phyloP scores from a whole-genome alignment of 1,140 invertebrate genomes.

The Ceratitis capitata region DNA sequence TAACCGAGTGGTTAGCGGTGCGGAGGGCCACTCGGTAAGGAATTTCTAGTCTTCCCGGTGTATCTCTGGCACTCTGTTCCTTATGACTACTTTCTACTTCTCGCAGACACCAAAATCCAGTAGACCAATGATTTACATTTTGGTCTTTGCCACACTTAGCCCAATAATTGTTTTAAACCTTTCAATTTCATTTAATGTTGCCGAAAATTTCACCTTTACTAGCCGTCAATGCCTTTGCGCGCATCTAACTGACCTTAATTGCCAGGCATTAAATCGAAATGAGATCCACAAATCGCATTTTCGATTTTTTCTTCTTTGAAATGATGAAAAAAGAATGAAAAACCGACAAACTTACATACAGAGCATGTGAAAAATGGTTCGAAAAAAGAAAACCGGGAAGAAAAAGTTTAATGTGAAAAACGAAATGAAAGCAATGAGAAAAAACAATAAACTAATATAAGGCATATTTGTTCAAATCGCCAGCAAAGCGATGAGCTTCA shows the following conservation, averaged over 20 bases:
- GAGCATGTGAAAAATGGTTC: background rate
- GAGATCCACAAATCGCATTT: background rate
- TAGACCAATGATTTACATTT: too few species aligned
- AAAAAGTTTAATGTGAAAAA: too few species aligned
- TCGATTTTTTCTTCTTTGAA: background rate
- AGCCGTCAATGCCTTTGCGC: background rate
- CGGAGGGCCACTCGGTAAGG: too few species aligned
- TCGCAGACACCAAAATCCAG: too few species aligned
- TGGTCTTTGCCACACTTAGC: too few species aligned
- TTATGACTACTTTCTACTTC: too few species aligned
- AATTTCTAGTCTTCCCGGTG: too few species aligned
- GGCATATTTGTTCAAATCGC: conserved; percentile 13
- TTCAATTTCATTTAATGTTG: conserved; percentile 14
- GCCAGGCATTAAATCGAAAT: background rate
- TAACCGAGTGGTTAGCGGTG: too few species aligned
- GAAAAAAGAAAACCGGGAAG: background rate
- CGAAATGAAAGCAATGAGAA: too few species aligned
- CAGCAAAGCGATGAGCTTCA: conserved; percentile 3
- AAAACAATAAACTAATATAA: conserved; percentile 19
- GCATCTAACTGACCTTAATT: conserved; percentile 13
- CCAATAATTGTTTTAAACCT: background rate
- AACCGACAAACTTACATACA: background rate
- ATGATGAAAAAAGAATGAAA: conserved; percentile 9
- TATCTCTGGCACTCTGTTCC: too few species aligned
- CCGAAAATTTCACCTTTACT: conserved; percentile 1